Percentiles rank a stretch among this genome's conserved stretches.
These are phyloP conservation scores for Beris chalybata DNA, from an alignment of 2,888 invertebrate genomes.

Conservation along the genomic window DNA sequence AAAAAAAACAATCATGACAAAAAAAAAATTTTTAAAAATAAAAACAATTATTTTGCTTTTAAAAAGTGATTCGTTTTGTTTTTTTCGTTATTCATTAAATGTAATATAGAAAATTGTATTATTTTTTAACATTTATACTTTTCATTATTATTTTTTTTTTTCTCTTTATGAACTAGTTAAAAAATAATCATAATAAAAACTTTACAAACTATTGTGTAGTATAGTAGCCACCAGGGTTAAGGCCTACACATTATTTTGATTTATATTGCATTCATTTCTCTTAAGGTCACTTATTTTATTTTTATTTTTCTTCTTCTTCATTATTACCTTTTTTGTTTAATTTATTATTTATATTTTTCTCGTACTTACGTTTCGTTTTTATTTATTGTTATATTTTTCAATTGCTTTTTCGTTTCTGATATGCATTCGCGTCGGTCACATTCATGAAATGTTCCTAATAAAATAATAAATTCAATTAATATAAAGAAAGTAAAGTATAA, in stretches of 20 bases:
- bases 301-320: constrained; percentile 12
- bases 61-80: background rate
- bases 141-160: background rate
- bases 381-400: constrained; percentile 16
- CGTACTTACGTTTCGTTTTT: constrained; percentile 30
- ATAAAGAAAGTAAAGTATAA: too few relatives aligned
- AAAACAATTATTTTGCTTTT: constrained; percentile 8
- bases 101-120: background rate
- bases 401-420: constrained; percentile 23
- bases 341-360: constrained; percentile 20
- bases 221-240: constrained; percentile 18
- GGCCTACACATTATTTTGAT: constrained; percentile 2
- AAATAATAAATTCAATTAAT: background rate
- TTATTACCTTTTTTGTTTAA: constrained; percentile 17
- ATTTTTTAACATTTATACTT: constrained; percentile 6
- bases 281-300: constrained; percentile 36
- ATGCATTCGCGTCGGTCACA: constrained; percentile 20
- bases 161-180: background rate
- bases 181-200: constrained; percentile 16
- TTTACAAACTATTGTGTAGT: constrained; percentile 5
- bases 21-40: background rate
- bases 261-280: constrained; percentile 27
- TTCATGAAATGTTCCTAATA: constrained; percentile 30
- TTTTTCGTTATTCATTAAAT: background rate
- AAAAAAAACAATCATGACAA: too few relatives aligned